Evolutionary conservation across 2,888 invertebrate genomes (phyloP).

Genomic region (Phaedon cochleariae): DNA sequence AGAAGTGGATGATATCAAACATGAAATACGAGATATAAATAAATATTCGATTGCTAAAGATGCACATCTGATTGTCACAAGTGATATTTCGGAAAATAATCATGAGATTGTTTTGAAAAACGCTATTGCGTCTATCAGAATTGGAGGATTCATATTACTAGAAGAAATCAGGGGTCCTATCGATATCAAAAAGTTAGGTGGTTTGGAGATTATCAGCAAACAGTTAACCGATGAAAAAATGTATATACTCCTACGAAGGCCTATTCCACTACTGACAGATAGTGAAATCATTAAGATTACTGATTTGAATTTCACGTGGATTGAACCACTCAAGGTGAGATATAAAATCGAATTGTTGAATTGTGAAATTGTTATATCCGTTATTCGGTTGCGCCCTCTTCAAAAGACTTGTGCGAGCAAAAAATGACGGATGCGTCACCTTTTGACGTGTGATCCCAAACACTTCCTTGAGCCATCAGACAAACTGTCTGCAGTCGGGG

Average conservation of each 20-base stretch:
- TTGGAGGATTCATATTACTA: conserved; percentile 76
- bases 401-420: no score
- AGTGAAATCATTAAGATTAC: conserved; percentile 70
- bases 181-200: conserved; percentile 57
- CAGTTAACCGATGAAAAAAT: conserved; percentile 72
- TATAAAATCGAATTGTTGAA: no score
- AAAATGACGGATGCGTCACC: no score
- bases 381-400: no score
- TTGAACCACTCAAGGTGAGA: conserved; percentile 75
- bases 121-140: conserved; percentile 70
- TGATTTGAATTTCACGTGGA: conserved; percentile 80
- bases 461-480: no score
- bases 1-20: conserved; percentile 71
- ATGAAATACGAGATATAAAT: conserved; percentile 70
- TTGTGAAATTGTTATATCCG: no score
- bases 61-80: conserved; percentile 73
- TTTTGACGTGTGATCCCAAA: no score
- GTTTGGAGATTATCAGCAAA: conserved; percentile 68
- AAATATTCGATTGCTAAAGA: conserved; percentile 71
- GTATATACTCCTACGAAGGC: conserved; percentile 74
- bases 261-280: conserved; percentile 53
- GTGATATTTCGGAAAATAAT: conserved; percentile 71
- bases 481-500: no score
- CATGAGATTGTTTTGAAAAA: conserved; percentile 66
- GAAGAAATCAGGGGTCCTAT: conserved; percentile 72